Evolutionary conservation across 2,888 invertebrate genomes (phyloP), one percentile per base, ranked within the genome.

Genomic region (Dryocosmus kuriphilus): DNA sequence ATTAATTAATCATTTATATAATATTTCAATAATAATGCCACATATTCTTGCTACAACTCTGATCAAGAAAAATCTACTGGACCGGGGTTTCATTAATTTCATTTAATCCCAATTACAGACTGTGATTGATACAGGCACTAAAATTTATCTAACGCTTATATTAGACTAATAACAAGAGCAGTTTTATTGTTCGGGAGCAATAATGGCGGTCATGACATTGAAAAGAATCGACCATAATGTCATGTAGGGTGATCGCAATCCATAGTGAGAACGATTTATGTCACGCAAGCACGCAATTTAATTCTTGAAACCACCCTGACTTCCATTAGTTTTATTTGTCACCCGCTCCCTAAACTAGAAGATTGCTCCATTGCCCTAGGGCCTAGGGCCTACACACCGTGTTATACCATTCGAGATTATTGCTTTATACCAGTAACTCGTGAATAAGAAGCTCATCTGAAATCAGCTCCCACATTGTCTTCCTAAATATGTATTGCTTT

Each of bases 311-410:
- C 67, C 67, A 67, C 67, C 67, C 67, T 46, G 41, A 41, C 16
- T 24, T 24, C 14, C 67, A 46, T 46, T 41, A 67, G 46, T 46
- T 67, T 67, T 41, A 67, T 67, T 65, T 67, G 41, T 19, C 41
- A 67, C 67, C 67, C 24, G 41, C 41, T 41, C 41, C 41, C 41
- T 14, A 41, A 41, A 14, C 4, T 16, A 27, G 19, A 24, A 67
- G 27, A 67, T 67, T 67, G 41, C 67, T 67, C 67, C 41, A 67
- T 67, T 67, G 67, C 67, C 27, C 46, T 16, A 67, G 67, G 67
- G 35, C 24, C 11, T 38, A 38, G 1, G 11, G n/a, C n/a, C n/a
- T n/a, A n/a, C n/a, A n/a, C n/a, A n/a, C n/a, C n/a, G n/a, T n/a
- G n/a, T n/a, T n/a, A n/a, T n/a, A n/a, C n/a, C n/a, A n/a, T 35